Evolutionary conservation across 2,113 vertebrate genomes (phyloP).

Genomic region (Dromiciops gliroides): DNA sequence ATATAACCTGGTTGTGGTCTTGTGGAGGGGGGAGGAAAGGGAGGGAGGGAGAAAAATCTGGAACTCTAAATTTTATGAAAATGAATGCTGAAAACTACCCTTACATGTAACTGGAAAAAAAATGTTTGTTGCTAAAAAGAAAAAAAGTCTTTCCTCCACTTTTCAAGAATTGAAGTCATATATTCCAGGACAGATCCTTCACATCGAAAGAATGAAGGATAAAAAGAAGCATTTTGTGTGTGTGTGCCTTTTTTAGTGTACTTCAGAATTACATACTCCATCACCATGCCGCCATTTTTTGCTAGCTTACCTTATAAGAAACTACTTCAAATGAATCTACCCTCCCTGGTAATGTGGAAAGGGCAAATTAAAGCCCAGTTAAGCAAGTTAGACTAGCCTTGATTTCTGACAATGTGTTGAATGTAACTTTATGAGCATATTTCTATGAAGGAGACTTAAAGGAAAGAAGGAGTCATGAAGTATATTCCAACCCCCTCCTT

Average conservation of each 20-base stretch:
- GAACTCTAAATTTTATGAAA: too few species aligned
- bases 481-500: not conserved
- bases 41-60: too few species aligned
- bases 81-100: too few species aligned
- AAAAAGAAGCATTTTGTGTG: not conserved
- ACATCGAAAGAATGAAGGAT: not conserved
- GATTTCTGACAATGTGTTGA: not conserved
- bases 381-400: not conserved
- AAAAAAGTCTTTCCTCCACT: not conserved
- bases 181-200: not conserved
- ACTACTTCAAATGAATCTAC: not conserved
- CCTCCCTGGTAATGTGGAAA: not conserved
- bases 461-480: not conserved
- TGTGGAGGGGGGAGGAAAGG: too few species aligned
- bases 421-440: not conserved
- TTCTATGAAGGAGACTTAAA: not conserved
- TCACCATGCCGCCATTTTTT: not conserved
- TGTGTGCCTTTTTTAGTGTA: not conserved
- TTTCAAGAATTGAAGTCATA: not conserved
- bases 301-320: not conserved
- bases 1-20: too few species aligned
- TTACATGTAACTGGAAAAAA: too few species aligned
- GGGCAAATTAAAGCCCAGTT: not conserved
- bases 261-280: not conserved
- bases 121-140: too few species aligned